These are phyloP conservation scores for Nowickia ferox DNA, from an alignment of 2,888 invertebrate genomes.

Conservation along the genomic window DNA sequence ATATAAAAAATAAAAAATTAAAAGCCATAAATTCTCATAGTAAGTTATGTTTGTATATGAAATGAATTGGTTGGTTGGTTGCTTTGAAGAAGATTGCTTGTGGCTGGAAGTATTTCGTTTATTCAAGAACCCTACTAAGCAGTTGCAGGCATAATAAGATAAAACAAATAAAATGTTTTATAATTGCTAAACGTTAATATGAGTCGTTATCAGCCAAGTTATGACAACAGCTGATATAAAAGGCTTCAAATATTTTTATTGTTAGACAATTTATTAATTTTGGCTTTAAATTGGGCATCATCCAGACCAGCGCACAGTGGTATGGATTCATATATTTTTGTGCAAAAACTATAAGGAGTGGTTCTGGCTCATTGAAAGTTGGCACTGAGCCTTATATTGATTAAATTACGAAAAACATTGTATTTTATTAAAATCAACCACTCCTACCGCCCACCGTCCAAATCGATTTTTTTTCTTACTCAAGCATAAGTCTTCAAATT, in stretches of 20 bases:
- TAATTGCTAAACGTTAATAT: not conserved
- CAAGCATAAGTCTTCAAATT: too few species aligned
- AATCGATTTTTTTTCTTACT: too few species aligned
- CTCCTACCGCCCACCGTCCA: too few species aligned
- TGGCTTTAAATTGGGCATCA: not conserved
- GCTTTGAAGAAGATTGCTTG: not conserved
- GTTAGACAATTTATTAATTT: not conserved
- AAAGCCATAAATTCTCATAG: not conserved
- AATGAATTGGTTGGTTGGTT: slow-evolving; percentile 10
- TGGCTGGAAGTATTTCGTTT: not conserved
- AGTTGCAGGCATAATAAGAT: not conserved
- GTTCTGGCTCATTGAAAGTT: too few species aligned
- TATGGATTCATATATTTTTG: not conserved
- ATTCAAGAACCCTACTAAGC: not conserved
- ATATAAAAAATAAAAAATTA: not conserved
- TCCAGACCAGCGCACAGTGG: not conserved
- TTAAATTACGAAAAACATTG: too few species aligned
- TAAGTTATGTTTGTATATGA: not conserved
- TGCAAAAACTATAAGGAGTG: not conserved
- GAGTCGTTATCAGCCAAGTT: slow-evolving; percentile 6
- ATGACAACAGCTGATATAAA: slow-evolving; percentile 1
- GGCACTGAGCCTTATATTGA: too few species aligned
- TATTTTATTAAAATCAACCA: too few species aligned
- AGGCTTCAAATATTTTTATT: not conserved
- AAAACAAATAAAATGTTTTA: too few species aligned